These are phyloP conservation scores for Dicranocentrus wangi DNA, from an alignment of 2,888 invertebrate species.

Conservation along the genomic window DNA sequence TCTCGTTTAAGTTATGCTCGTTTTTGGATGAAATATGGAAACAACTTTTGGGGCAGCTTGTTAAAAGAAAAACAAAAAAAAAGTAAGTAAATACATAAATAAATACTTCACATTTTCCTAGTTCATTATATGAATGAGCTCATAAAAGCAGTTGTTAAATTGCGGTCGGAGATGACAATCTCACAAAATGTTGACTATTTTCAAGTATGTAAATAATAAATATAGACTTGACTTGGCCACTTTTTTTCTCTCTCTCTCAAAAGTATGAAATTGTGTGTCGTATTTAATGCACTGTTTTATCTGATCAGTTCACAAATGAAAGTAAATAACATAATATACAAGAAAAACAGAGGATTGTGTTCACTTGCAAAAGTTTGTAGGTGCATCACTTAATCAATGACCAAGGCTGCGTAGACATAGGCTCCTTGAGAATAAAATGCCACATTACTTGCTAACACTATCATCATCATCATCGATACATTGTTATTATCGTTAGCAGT, in stretches of 20 bases:
- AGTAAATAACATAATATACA: too few relatives aligned
- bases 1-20: conserved; percentile 6
- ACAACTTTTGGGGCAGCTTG: conserved; percentile 41
- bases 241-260: neutral
- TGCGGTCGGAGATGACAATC: conserved; percentile 47
- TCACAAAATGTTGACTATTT: conserved; percentile 43
- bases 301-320: conserved; percentile 19
- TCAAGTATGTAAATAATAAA: conserved; percentile 24
- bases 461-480: conserved; percentile 3
- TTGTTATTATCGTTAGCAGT: neutral
- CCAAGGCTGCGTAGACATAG: conserved; percentile 7
- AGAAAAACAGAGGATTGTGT: too few relatives aligned
- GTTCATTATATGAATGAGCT: conserved; percentile 46
- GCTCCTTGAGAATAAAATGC: conserved; percentile 17
- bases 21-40: conserved; percentile 51
- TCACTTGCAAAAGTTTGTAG: too few relatives aligned
- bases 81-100: conserved; percentile 31
- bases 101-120: conserved; percentile 42
- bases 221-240: conserved; percentile 22
- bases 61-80: conserved; percentile 29
- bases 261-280: neutral
- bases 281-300: conserved; percentile 1
- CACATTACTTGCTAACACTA: neutral
- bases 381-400: neutral
- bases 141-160: conserved; percentile 48